Evolutionary conservation across 1,140 invertebrate species (phyloP).

Genomic region (Nasonia longicornis): DNA sequence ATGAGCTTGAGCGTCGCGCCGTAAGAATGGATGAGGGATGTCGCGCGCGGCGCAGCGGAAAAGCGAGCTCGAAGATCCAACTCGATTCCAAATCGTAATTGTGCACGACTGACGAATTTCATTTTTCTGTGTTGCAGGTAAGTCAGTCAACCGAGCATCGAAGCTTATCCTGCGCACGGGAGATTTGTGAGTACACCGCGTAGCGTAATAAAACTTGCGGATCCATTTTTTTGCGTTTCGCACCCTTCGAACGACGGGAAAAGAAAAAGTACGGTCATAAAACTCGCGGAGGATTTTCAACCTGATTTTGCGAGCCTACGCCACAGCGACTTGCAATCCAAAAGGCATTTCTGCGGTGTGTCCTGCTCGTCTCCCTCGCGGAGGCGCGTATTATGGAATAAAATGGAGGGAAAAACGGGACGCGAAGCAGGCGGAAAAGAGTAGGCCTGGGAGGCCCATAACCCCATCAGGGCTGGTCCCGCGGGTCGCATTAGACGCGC

Average conservation of each 20-base stretch:
- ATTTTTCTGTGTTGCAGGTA: constrained; percentile 61
- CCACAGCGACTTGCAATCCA: constrained; percentile 57
- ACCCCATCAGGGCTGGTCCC: constrained; percentile 68
- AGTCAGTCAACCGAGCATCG: constrained; percentile 45
- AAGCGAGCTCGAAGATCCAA: not conserved
- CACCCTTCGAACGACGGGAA: not conserved
- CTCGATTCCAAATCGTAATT: not conserved
- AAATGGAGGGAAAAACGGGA: constrained; percentile 66
- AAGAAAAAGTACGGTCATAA: constrained; percentile 40
- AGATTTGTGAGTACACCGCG: constrained; percentile 26
- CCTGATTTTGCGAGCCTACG: constrained; percentile 56
- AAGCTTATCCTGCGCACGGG: not conserved
- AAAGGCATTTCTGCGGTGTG: constrained; percentile 61
- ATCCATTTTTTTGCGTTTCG: not conserved
- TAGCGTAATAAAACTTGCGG: not conserved
- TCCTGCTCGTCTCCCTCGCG: constrained; percentile 56
- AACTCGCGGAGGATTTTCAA: constrained; percentile 59
- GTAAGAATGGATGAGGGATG: constrained; percentile 15
- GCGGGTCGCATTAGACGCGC: constrained; percentile 62
- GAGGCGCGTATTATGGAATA: constrained; percentile 65
- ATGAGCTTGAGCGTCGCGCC: constrained; percentile 26
- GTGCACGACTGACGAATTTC: not conserved
- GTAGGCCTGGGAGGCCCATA: constrained; percentile 69
- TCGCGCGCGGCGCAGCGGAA: not conserved
- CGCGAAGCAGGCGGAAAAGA: constrained; percentile 63